These are phyloP conservation scores for Microplitis demolitor DNA, from an alignment of 1,140 invertebrate species.

Conservation along the genomic window DNA sequence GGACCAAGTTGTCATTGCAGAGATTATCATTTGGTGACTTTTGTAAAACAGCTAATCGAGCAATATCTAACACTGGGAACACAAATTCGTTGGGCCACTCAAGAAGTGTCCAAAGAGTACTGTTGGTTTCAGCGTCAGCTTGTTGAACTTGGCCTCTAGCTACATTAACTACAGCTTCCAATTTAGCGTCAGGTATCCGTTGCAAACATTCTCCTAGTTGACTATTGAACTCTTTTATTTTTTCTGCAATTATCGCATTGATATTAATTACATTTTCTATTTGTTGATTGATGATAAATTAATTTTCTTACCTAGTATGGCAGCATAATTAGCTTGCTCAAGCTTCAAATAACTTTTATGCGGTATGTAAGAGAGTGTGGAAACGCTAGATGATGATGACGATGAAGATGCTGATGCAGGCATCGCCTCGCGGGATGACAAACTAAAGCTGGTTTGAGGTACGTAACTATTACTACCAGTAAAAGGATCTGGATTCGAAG, in stretches of 20 bases:
- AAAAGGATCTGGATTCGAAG: no score
- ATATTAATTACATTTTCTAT: no score
- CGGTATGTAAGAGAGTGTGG: constrained; percentile 47
- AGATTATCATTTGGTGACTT: constrained; percentile 66
- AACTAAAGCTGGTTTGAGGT: no score
- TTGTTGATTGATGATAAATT: background rate
- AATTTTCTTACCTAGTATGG: constrained; percentile 62
- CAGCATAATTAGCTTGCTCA: constrained; percentile 70
- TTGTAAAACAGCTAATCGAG: constrained; percentile 76
- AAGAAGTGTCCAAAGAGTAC: constrained; percentile 71
- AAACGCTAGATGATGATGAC: constrained; percentile 33
- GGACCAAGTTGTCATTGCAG: constrained; percentile 60
- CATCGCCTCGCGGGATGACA: constrained; percentile 24
- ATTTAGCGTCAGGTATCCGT: constrained; percentile 61
- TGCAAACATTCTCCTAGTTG: constrained; percentile 60
- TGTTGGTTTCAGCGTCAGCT: constrained; percentile 53
- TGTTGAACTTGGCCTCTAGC: constrained; percentile 55
- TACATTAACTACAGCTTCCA: constrained; percentile 69
- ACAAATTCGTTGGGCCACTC: constrained; percentile 81
- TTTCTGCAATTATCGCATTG: constrained; percentile 56
- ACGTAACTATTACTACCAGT: no score
- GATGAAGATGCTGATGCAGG: constrained; percentile 31
- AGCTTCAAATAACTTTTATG: constrained; percentile 63
- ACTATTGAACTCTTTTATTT: constrained; percentile 74
- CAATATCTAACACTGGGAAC: constrained; percentile 86